phyloP scores from a whole-genome alignment of 2,797 vertebrate genomes.

The Sarcoramphus papa region DNA sequence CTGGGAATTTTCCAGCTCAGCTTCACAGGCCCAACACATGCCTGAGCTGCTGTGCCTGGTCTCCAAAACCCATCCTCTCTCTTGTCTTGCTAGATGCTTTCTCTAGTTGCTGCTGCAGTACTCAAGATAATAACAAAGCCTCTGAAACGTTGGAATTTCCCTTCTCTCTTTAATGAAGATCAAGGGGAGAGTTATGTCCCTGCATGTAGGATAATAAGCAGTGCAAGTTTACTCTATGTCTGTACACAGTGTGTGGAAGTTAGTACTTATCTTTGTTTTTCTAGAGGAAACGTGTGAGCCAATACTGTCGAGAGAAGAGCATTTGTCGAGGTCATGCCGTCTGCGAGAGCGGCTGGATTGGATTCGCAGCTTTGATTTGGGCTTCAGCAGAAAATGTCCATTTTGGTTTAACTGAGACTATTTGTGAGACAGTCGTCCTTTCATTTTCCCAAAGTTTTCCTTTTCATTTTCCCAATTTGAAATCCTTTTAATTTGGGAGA shows the following conservation, averaged over 20 bases:
- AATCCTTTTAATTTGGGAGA: not conserved
- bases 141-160: not conserved
- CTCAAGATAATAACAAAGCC: not conserved
- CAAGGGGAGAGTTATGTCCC: not conserved
- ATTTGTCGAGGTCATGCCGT: not conserved
- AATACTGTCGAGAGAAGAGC: not conserved
- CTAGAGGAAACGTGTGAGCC: not conserved
- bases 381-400: not conserved
- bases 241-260: not conserved
- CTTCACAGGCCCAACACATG: not conserved
- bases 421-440: not conserved
- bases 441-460: not conserved
- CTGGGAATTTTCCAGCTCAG: constrained; percentile 2
- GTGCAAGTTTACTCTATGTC: not conserved
- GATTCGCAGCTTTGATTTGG: not conserved
- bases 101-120: not conserved
- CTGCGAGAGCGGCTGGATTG: not conserved
- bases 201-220: not conserved
- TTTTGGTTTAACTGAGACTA: not conserved
- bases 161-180: not conserved
- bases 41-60: not conserved
- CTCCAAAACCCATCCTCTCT: not conserved
- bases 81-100: not conserved
- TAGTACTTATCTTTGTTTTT: not conserved
- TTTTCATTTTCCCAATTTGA: not conserved